Percentiles rank a stretch among this genome's conserved stretches.
Conservation (phyloP, 2,888 invertebrate genomes). For the Sphecodes monilicornis region DNA sequence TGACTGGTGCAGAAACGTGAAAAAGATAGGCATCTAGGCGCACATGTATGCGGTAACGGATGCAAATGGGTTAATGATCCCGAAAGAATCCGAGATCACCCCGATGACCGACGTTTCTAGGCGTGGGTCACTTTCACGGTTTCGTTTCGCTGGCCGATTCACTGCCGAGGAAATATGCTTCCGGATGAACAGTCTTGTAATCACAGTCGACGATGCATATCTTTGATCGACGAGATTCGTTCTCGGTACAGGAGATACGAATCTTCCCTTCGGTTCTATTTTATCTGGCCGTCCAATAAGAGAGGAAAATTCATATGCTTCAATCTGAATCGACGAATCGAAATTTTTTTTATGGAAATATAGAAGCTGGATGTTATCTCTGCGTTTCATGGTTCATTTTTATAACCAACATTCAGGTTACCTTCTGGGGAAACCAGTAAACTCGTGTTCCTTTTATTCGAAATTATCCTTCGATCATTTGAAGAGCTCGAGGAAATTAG, state of each 20-base stretch:
- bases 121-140: conserved; percentile 59
- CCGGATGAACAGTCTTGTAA: not conserved
- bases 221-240: not conserved
- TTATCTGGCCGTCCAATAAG: not conserved
- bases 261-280: not conserved
- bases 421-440: not conserved
- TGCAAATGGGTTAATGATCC: conserved; percentile 16
- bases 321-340: not conserved
- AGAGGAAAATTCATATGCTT: not conserved
- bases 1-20: not conserved
- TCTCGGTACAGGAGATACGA: not conserved
- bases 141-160: conserved; percentile 33
- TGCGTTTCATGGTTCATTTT: not conserved
- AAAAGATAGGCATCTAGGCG: too few species aligned
- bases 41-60: not conserved
- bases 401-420: not conserved
- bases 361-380: not conserved
- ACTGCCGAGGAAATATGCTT: not conserved
- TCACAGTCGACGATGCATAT: not conserved
- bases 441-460: not conserved
- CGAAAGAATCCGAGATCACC: conserved; percentile 9
- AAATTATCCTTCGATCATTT: not conserved
- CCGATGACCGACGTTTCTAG: not conserved
- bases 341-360: not conserved
- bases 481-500: not conserved